Percentiles rank a stretch among this genome's conserved stretches.
These are phyloP conservation scores for Bombus balteatus DNA, from an alignment of 1,140 invertebrate species.

Conservation along the genomic window DNA sequence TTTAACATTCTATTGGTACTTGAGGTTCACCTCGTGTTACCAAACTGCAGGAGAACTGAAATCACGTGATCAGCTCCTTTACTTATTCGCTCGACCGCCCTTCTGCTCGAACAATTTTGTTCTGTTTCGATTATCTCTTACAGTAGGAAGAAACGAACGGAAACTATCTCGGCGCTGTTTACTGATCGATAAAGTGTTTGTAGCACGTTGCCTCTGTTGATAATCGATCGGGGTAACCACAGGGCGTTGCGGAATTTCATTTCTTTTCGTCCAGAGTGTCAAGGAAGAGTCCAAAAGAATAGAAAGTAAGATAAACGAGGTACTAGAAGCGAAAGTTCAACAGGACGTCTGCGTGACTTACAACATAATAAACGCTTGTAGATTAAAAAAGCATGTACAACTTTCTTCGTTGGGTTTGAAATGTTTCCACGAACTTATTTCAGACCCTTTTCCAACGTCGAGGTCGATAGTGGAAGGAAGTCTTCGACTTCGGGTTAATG, in stretches of 20 bases:
- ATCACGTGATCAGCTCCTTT: neutral
- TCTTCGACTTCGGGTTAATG: constrained; percentile 16
- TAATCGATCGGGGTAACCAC: constrained; percentile 36
- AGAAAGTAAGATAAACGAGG: neutral
- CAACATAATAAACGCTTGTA: neutral
- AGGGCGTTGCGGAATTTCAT: constrained; percentile 26
- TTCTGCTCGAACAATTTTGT: neutral
- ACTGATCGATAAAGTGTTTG: constrained; percentile 49
- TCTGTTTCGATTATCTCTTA: constrained; percentile 5
- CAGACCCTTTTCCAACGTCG: neutral
- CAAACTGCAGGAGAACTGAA: neutral
- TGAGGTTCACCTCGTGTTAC: neutral
- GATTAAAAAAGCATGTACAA: neutral
- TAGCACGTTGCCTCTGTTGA: constrained; percentile 33
- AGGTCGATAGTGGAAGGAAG: constrained; percentile 3
- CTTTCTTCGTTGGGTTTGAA: neutral
- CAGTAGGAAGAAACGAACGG: neutral
- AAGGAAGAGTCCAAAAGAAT: neutral
- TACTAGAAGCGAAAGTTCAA: no score
- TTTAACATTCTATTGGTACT: no score
- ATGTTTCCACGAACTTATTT: neutral
- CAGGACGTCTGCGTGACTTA: neutral
- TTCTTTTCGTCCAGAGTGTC: neutral
- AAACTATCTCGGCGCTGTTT: constrained; percentile 27
- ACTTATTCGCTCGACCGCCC: neutral